Evolutionary conservation across 2,888 invertebrate genomes (phyloP).

Genomic region (Heliconius ethilla): DNA sequence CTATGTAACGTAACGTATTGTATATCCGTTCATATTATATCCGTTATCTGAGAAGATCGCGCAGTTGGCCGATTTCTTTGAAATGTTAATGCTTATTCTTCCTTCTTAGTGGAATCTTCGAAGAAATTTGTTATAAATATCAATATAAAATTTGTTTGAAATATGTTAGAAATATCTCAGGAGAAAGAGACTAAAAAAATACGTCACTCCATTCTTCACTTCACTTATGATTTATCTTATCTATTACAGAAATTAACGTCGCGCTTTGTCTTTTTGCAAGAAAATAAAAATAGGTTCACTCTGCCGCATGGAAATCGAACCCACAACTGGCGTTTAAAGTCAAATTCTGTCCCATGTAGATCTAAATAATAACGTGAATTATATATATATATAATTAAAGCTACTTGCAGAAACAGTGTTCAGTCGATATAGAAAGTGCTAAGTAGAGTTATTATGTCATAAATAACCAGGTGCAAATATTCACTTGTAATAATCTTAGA

Average conservation of each 20-base stretch:
- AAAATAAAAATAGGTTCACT: background rate
- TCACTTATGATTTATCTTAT: too few relatives aligned
- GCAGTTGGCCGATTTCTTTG: background rate
- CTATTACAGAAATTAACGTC: background rate
- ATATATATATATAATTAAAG: background rate
- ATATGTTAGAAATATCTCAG: too few relatives aligned
- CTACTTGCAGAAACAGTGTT: background rate
- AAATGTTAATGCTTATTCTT: background rate
- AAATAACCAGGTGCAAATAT: background rate
- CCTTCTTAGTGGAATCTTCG: too few relatives aligned
- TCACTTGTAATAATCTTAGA: background rate
- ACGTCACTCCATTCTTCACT: too few relatives aligned
- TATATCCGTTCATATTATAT: constrained; percentile 21
- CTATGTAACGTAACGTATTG: constrained; percentile 26
- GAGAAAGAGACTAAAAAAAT: too few relatives aligned
- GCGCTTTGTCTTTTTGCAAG: background rate
- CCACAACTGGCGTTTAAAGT: background rate
- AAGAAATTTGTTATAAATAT: too few relatives aligned
- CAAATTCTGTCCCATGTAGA: too few relatives aligned
- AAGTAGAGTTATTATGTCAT: background rate
- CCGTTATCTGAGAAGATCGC: constrained; percentile 17
- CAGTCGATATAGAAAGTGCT: constrained; percentile 3
- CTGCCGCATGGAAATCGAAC: background rate
- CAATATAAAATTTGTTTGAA: too few relatives aligned
- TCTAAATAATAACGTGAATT: background rate